Evolutionary conservation across 2,888 invertebrate genomes (phyloP).

Genomic region (Endomychus coccineus): DNA sequence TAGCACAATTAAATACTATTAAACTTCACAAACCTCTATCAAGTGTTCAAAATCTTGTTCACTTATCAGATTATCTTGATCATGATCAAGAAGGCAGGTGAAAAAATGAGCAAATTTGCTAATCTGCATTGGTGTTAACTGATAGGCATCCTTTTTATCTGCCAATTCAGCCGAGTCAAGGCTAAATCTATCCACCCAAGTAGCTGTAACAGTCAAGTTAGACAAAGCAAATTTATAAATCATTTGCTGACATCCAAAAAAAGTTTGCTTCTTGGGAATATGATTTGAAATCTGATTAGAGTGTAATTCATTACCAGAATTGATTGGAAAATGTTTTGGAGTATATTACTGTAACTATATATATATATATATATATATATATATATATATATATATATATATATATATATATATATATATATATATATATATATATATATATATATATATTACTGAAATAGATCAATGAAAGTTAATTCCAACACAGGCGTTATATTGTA

Average conservation of each 20-base stretch:
- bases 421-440: too few species aligned
- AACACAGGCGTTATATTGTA: too few species aligned
- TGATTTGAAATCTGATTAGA: neutral
- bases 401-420: too few species aligned
- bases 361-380: too few species aligned
- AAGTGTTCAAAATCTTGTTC: slow-evolving; percentile 64
- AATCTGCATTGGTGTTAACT: slow-evolving; percentile 55
- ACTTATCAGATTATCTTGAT: slow-evolving; percentile 62
- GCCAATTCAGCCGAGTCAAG: slow-evolving; percentile 52
- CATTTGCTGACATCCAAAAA: too few species aligned
- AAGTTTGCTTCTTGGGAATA: too few species aligned
- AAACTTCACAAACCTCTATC: slow-evolving; percentile 48
- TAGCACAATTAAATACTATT: too few species aligned
- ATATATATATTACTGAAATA: too few species aligned
- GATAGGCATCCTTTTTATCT: slow-evolving; percentile 50
- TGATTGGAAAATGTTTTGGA: neutral
- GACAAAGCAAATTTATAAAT: too few species aligned
- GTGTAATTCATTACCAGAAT: neutral
- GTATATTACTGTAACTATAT: too few species aligned
- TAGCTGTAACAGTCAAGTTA: slow-evolving; percentile 46
- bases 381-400: too few species aligned
- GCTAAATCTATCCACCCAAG: slow-evolving; percentile 68
- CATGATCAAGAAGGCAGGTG: slow-evolving; percentile 61
- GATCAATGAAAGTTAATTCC: too few species aligned
- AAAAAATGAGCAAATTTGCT: slow-evolving; percentile 68